Base-by-base conservation (phyloP, 92 coral and sea anemone genomes). In the Zoanthus sansibaricus region DNA sequence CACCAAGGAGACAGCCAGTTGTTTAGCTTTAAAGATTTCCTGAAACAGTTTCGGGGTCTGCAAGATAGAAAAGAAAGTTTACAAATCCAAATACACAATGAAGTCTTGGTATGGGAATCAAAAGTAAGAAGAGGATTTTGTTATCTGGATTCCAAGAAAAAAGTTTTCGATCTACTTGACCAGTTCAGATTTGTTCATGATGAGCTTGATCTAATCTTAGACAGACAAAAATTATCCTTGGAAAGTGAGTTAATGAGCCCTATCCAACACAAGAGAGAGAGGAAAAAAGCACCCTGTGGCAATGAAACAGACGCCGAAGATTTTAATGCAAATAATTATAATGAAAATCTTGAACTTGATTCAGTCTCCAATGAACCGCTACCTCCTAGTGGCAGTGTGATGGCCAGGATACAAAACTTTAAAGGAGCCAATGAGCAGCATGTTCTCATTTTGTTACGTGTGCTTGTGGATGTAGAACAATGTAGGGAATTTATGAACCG, bases 81-180 rank as follows among this genome's bases (percentile, higher is more conserved):
- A 52, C 98, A 96, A 78, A 89, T 96, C 14, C 93, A 96, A 76
- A 91, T 96, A 21, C 96, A 94, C 82, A 93, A 96, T 67, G 94
- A 95, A 17, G 98, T 93, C 9, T 71, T 92, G n/a, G 74, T 91
- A 76, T 96, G 99, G 99, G 89, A 93, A 71, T 79, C 90, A 16
- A 93, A 90, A 16, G 75, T 82, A 44, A 83, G 86, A 56, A 88
- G 90, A 6, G 92, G 94, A 44, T 54, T 82, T 10, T 86, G 89
- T 55, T 86, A 86, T 44, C 79, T 88, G 66, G 94, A 96, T 3
- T 86, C 89, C 33, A 91, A 96, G 46, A 86, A 88, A 31, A 86
- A 92, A 77, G 91, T 94, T 10, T 95, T 95, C 21, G 90, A 88
- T 69, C 91, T 95, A 3, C 87, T 96, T 42, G 82, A 79, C 18